Conservation (phyloP, 2,797 vertebrate genomes). For the Tarsius wallacei region DNA sequence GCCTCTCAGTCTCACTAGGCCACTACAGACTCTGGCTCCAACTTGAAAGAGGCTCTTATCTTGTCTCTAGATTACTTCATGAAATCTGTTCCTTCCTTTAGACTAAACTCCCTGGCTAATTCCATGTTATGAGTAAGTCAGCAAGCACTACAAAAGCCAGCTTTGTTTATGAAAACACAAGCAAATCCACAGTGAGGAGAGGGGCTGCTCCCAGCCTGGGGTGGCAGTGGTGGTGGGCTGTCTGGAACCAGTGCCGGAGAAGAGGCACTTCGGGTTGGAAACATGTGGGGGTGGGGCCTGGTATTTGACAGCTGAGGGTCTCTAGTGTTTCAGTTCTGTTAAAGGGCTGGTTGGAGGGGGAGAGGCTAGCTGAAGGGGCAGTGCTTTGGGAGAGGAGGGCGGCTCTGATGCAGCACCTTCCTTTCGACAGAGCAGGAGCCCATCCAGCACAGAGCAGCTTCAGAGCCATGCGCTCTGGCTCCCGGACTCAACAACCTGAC, state of each 20-base stretch:
- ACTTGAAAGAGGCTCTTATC: conserved; percentile 85
- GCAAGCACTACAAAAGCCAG: conserved; percentile 52
- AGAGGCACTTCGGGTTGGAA: neutral
- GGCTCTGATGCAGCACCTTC: neutral
- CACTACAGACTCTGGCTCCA: conserved; percentile 81
- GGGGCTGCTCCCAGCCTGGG: conserved; percentile 57
- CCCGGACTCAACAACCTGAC: neutral
- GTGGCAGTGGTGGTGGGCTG: conserved; percentile 36
- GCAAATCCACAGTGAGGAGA: conserved; percentile 58
- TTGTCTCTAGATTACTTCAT: conserved; percentile 82
- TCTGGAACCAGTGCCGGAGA: conserved; percentile 54
- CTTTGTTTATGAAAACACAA: conserved; percentile 79
- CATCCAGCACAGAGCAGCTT: neutral
- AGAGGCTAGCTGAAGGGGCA: neutral
- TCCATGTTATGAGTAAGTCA: conserved; percentile 81
- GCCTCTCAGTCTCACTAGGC: conserved; percentile 7
- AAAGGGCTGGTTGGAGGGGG: conserved; percentile 52
- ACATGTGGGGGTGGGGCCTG: neutral
- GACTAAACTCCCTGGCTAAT: conserved; percentile 88
- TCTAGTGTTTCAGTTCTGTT: conserved; percentile 29
- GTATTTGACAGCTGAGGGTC: conserved; percentile 77
- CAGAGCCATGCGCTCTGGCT: conserved; percentile 2
- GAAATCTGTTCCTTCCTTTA: conserved; percentile 88
- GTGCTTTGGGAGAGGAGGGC: neutral
- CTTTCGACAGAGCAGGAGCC: neutral